phyloP scores from a whole-genome alignment of 2,797 vertebrate species.

The Mormyrops boulengeri region DNA sequence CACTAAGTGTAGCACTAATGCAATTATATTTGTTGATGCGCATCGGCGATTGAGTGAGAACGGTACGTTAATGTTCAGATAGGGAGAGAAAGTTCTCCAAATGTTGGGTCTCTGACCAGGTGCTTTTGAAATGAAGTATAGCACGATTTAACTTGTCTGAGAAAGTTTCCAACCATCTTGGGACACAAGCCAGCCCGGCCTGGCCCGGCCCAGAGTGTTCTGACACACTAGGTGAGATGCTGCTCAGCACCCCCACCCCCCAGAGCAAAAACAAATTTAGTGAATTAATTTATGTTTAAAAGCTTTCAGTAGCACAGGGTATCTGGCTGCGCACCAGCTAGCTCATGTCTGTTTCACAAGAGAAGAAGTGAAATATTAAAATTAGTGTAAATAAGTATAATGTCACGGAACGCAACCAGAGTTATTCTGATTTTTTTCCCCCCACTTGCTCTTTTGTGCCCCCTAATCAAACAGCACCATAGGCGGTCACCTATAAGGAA shows the following conservation, averaged over 20 bases:
- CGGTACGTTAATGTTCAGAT: neutral
- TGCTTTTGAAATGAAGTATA: neutral
- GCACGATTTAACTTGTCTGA: neutral
- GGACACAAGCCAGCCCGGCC: neutral
- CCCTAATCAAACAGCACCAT: neutral
- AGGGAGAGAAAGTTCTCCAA: neutral
- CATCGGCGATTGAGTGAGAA: neutral
- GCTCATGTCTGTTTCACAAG: neutral
- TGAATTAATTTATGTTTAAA: neutral
- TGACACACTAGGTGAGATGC: neutral
- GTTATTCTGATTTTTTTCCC: neutral
- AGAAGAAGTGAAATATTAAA: neutral
- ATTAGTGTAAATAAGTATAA: neutral
- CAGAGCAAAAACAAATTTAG: neutral
- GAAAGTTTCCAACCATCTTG: neutral
- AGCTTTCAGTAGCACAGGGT: neutral
- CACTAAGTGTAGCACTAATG: neutral
- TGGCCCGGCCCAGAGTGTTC: neutral
- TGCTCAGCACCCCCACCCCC: neutral
- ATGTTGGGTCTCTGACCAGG: neutral
- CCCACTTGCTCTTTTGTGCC: neutral
- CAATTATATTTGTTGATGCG: neutral
- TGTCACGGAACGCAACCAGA: neutral
- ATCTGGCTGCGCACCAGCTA: neutral
- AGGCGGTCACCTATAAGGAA: neutral